Conservation (phyloP, 1,140 invertebrate species). For the Microplitis demolitor region DNA sequence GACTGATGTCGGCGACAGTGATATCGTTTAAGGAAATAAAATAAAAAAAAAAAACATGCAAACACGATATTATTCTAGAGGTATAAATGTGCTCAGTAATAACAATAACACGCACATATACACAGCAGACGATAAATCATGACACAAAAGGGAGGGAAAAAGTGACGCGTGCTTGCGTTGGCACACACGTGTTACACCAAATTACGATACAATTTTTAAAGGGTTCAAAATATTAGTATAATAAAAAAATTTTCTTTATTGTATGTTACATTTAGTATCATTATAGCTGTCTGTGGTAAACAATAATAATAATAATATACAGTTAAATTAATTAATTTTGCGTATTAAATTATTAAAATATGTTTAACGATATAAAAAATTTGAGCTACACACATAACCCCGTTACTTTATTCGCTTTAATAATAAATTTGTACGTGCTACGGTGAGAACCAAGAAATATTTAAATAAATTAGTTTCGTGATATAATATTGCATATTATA, state of each 20-base stretch:
- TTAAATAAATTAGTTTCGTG: too few relatives aligned
- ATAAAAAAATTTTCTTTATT: too few relatives aligned
- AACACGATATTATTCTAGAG: not conserved
- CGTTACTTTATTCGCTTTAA: slow-evolving; percentile 43
- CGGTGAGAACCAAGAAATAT: too few relatives aligned
- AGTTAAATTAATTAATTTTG: slow-evolving; percentile 31
- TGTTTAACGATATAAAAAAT: slow-evolving; percentile 13
- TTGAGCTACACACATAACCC: slow-evolving; percentile 38
- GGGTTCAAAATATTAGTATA: not conserved
- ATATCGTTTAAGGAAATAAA: too few relatives aligned
- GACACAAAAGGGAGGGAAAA: not conserved
- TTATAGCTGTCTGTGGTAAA: too few relatives aligned
- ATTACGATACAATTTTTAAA: too few relatives aligned
- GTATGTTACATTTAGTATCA: too few relatives aligned
- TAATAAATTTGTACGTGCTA: slow-evolving; percentile 48
- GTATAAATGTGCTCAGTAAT: not conserved
- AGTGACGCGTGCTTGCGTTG: not conserved
- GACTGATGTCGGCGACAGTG: too few relatives aligned
- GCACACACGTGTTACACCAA: not conserved
- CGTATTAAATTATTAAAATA: slow-evolving; percentile 44
- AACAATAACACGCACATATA: not conserved
- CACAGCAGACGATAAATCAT: too few relatives aligned
- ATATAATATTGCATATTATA: too few relatives aligned
- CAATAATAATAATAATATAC: not conserved
- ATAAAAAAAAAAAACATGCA: too few relatives aligned